Evolutionary conservation across 2,888 invertebrate species (phyloP), one percentile per base, ranked within the genome.

Genomic region (Coecobrya sp.): DNA sequence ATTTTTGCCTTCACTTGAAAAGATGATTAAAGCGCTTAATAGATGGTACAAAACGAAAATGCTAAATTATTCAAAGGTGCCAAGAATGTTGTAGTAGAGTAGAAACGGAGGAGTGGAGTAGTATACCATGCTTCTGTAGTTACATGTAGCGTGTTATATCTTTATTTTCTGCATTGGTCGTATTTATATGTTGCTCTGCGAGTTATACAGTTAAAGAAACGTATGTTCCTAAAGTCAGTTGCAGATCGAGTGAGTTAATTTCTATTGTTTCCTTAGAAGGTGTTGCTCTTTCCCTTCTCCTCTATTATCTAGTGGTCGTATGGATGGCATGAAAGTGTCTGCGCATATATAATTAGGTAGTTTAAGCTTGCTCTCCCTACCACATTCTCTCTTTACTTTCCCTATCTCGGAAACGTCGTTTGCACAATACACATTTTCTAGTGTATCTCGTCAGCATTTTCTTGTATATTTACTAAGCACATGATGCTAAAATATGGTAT

Each of bases 281-380:
- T 65, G 22, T 70, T 70, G 68, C 68, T 30, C 30, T 27, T 30
- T 70, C 11, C 11, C 65, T 62, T 8, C 22, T 62, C n/a, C 16
- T 81, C 19, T 36, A 7, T 36, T 36, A 7, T 36, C 19, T n/a
- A 8, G 19, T 62, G 19, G 16, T n/a, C 19, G n/a, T 19, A 62
- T n/a, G 59, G 59, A 19, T 19, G n/a, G 11, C 13, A 81, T 11
- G 10, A 25, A 27, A 45, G 36, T 36, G 36, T 36, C 36, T 62
- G 30, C 73, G 70, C 86, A 86, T 86, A 73, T 73, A 86, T 86
- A 86, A 86, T 86, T 86, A 86, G 42, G 19, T 27, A 65, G 8
- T 1, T 22, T 65, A n/a, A 42, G 42, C 79, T 79, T 79, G 45
- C 79, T 25, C 79, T 79, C 79, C 10, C 25, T 79, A 10, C 36